Conservation (phyloP, 1,140 invertebrate genomes). For the Diorhabda elongata region DNA sequence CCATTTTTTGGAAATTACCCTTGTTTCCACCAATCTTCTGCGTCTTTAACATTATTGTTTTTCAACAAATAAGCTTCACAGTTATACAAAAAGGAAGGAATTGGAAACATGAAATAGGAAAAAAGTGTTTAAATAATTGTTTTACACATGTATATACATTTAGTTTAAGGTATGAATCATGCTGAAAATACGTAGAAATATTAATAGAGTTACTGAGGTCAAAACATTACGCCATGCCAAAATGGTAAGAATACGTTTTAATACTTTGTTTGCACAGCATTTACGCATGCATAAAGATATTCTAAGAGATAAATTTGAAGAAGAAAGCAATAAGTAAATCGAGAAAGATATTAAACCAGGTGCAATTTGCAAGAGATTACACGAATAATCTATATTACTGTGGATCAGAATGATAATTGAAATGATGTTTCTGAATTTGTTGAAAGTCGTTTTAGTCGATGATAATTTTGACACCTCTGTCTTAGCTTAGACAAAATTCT, state of each 20-base stretch:
- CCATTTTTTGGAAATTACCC: no score
- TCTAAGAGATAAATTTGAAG: not conserved
- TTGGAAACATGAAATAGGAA: not conserved
- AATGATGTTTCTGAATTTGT: not conserved
- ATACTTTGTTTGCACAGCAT: not conserved
- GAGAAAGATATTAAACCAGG: not conserved
- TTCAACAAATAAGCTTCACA: slow-evolving; percentile 2
- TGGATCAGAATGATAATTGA: not conserved
- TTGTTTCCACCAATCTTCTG: no score
- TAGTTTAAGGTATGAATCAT: not conserved
- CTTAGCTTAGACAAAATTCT: no score
- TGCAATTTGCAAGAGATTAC: not conserved
- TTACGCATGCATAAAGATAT: not conserved
- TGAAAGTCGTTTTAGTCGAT: not conserved
- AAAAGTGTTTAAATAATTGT: not conserved
- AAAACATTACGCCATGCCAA: not conserved
- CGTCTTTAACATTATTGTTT: not conserved
- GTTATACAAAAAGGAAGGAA: not conserved
- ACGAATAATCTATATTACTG: not conserved
- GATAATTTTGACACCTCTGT: no score
- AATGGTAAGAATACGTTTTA: no score
- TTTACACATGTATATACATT: not conserved
- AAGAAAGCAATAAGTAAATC: not conserved
- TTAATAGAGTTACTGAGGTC: not conserved
- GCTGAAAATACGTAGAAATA: not conserved